Evolutionary conservation across 2,888 invertebrate genomes (phyloP).

Genomic region (Pemphredon lugubris): DNA sequence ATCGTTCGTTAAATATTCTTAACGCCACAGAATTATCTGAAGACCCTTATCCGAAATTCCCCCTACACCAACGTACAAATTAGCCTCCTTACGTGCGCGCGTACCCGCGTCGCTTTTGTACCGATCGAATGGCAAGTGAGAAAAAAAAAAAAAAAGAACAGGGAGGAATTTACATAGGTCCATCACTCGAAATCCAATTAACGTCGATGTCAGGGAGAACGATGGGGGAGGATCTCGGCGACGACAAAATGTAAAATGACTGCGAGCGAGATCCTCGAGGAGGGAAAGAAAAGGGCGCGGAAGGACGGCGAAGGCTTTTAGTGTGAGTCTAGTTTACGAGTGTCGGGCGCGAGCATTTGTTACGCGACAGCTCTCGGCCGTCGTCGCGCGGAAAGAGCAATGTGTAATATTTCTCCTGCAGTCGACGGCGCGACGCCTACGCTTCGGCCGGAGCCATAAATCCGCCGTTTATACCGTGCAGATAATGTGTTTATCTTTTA

Average conservation of each 20-base stretch:
- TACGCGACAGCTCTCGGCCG: slow-evolving; percentile 65
- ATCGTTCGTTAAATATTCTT: no score
- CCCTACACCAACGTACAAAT: no score
- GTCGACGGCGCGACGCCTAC: slow-evolving; percentile 67
- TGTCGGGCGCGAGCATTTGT: slow-evolving; percentile 62
- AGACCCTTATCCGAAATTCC: no score
- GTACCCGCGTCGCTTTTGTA: neutral
- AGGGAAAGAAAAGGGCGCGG: slow-evolving; percentile 40
- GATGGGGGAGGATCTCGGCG: neutral
- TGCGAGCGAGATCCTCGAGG: slow-evolving; percentile 17
- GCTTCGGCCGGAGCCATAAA: slow-evolving; percentile 63
- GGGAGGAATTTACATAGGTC: no score
- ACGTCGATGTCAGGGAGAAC: slow-evolving; percentile 11
- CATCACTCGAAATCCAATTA: slow-evolving; percentile 19
- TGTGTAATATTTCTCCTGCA: slow-evolving; percentile 64
- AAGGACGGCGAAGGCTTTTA: slow-evolving; percentile 60
- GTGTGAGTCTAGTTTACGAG: slow-evolving; percentile 66
- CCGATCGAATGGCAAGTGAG: neutral
- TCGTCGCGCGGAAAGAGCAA: slow-evolving; percentile 64
- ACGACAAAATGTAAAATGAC: slow-evolving; percentile 43
- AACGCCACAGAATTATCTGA: no score
- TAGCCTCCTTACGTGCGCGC: neutral
- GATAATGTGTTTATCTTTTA: slow-evolving; percentile 72
- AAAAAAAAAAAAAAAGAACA: no score
- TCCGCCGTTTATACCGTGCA: slow-evolving; percentile 64